Evolutionary conservation across 2,888 invertebrate genomes (phyloP), one percentile per base, ranked within the genome.

Genomic region (Tenthredo distinguenda): DNA sequence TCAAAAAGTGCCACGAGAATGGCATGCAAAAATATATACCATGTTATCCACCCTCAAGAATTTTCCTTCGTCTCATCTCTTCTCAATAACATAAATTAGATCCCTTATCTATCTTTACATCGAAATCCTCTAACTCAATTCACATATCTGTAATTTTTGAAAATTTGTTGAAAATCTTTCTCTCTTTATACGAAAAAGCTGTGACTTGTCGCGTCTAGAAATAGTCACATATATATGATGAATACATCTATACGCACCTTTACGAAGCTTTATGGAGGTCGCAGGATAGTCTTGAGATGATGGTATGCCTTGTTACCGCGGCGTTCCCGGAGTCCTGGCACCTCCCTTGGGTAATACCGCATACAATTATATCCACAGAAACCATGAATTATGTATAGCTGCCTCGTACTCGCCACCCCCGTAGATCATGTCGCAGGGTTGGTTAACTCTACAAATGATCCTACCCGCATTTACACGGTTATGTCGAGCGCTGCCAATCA

Each of bases 291-390:
- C 84, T 31, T 50, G 85, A 84, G 87, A 87, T 91, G 91, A 92
- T 92, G 90, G 90, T 92, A 92, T 91, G 91, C 91, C 92, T 93
- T 92, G 92, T 92, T 92, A 92, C 92, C 91, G 92, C 89, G 91
- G 87, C 88, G 88, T 88, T 87, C 88, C 87, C 88, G 90, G 90
- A 88, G 87, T 47, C 83, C 88, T 87, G 88, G 89, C 86, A 86
- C 88, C 87, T 92, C 93, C 92, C 93, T 84, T 86, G 93, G 93
- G 93, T 93, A 93, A 93, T 93, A 92, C 92, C 91, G 90, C 90
- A 92, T 93, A 93, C 93, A 93, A 93, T 93, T 93, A 93, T 92
- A 91, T 92, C 91, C 90, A 91, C 90, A 86, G 90, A 90, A 89
- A 88, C 79, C 90, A 92, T 93, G 91, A 91, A 93, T 93, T 91